Evolutionary conservation across 2,888 invertebrate species (phyloP).

Genomic region (Eutolmus rufibarbis): DNA sequence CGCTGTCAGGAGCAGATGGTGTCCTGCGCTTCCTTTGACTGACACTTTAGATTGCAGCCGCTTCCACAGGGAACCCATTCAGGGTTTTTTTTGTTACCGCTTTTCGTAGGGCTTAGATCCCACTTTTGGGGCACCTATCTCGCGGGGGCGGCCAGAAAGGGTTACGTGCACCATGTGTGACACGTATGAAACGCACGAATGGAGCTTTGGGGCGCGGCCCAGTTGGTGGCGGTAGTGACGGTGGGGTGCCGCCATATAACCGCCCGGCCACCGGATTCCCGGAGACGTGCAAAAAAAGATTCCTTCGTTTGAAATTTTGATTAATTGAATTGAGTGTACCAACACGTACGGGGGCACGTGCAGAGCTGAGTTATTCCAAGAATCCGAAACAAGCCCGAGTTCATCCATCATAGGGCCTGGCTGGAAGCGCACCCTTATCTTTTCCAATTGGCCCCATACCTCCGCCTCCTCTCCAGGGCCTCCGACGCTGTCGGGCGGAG

Average conservation of each 20-base stretch:
- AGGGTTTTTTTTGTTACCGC: not conserved
- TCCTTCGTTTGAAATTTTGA: conserved; percentile 43
- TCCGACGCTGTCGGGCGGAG: not conserved
- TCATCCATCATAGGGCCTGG: conserved; percentile 40
- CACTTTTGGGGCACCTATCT: not conserved
- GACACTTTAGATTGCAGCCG: conserved; percentile 27
- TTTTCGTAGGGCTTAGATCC: not conserved
- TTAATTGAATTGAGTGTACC: conserved; percentile 42
- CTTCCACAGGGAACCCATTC: not conserved
- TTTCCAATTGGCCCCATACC: conserved; percentile 19
- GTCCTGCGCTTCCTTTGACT: conserved; percentile 24
- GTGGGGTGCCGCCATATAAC: not conserved
- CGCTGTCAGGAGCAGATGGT: conserved; percentile 38
- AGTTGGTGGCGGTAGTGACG: not conserved
- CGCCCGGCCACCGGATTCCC: not conserved
- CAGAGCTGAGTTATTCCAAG: conserved; percentile 35
- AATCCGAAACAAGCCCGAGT: conserved; percentile 40
- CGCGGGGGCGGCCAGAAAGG: not conserved
- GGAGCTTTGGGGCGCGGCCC: not conserved
- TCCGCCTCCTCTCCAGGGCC: not conserved
- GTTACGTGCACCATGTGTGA: conserved; percentile 36
- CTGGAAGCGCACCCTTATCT: conserved; percentile 32
- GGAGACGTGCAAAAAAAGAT: conserved; percentile 23
- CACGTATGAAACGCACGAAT: conserved; percentile 23
- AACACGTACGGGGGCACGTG: conserved; percentile 40